Evolutionary conservation across 2,113 vertebrate species (phyloP).

Genomic region (Electrona antarctica): DNA sequence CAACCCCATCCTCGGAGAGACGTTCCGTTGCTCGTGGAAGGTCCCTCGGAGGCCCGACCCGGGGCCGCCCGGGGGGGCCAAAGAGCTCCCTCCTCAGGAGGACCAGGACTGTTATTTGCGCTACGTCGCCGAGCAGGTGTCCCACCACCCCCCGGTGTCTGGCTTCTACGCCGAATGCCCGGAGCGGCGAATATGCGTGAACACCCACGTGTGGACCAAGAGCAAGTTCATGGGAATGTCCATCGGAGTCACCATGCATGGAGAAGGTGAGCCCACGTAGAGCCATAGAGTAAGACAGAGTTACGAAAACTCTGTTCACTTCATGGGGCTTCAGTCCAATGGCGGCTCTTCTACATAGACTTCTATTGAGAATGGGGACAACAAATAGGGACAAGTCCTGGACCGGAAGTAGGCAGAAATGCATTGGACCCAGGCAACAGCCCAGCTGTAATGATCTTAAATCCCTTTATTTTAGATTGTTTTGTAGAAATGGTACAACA

Average conservation of each 20-base stretch:
- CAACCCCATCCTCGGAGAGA: slow-evolving; percentile 98
- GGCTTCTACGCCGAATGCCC: slow-evolving; percentile 97
- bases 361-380: too few species aligned
- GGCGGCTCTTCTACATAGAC: too few species aligned
- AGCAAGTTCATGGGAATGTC: slow-evolving; percentile 99
- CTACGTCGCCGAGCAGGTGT: slow-evolving; percentile 97
- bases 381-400: too few species aligned
- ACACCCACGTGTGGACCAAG: slow-evolving; percentile 97
- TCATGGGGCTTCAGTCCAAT: too few species aligned
- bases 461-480: background rate
- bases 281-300: too few species aligned
- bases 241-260: slow-evolving; percentile 96
- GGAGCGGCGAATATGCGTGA: slow-evolving; percentile 93
- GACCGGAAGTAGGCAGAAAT: too few species aligned
- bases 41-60: slow-evolving; percentile 74
- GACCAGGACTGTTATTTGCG: slow-evolving; percentile 84
- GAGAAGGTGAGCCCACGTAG: slow-evolving; percentile 84
- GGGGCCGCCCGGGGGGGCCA: slow-evolving; percentile 43
- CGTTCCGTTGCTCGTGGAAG: slow-evolving; percentile 97
- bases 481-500: background rate
- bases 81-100: slow-evolving; percentile 44
- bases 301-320: too few species aligned
- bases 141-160: slow-evolving; percentile 97
- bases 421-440: too few species aligned
- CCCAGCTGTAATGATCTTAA: too few species aligned